Base-by-base conservation (phyloP, 2,888 invertebrate species). In the Sphinx pinastri region DNA sequence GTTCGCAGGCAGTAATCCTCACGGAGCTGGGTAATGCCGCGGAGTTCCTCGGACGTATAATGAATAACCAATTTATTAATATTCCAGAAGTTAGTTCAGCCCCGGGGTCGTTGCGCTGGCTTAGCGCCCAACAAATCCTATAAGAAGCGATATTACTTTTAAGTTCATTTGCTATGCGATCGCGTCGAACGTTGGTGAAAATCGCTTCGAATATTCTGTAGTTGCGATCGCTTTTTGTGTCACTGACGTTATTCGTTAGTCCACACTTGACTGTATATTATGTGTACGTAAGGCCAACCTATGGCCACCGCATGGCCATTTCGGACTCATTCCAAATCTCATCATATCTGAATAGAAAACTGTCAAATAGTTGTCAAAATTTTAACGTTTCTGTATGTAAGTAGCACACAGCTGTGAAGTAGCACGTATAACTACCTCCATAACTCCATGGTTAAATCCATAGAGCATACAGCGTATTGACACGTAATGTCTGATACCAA, bases 1-100 rank as follows among this genome's bases (percentile, higher is more conserved):
- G 45, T 38, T 58, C 19, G 47, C 52, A 68, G 60, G 45, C 58
- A 69, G 88, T 91, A 91, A 91, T 91, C 91, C 86, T 87, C 79
- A 85, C 86, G 76, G 84, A 87, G 82, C 84, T 79, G 73, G 79
- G 82, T 84, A 87, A 86, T 84, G 78, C 80, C 85, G 75, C 74
- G 79, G 85, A 90, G 82, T 89, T 90, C 73, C 77, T 75, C 80
- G 78, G 81, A 79, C 81, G 84, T 78, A 78, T 82, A 82, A 83
- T 84, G 84, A 86, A 88, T 85, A 83, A 81, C 82, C 82, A 82
- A 84, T 84, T 63, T 88, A 90, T 88, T 84, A 88, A 90, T 90
- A 91, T 89, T 88, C 73, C 84, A 80, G 78, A 81, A 85, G 76
- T 83, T 78, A 68, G 58, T 59, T 68, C 73, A 75, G 81, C 82